These are phyloP conservation scores for Hirundo rustica DNA, from an alignment of 2,797 vertebrate species.

Conservation along the genomic window DNA sequence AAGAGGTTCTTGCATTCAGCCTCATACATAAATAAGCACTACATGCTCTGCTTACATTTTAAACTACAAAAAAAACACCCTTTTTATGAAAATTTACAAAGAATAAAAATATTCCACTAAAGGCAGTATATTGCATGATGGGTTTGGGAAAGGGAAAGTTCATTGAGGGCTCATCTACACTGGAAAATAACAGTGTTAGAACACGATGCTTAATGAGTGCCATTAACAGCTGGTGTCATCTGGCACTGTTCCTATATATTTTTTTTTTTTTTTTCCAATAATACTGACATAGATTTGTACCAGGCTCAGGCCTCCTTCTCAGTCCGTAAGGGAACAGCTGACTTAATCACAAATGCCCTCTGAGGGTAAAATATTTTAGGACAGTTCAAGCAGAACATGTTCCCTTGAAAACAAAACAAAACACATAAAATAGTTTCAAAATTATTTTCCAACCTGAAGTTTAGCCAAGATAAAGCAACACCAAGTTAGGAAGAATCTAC, in stretches of 20 bases:
- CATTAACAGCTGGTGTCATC: neutral
- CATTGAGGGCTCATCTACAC: neutral
- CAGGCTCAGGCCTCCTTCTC: neutral
- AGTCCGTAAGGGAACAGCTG: neutral
- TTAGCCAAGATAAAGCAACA: neutral
- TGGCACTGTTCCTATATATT: neutral
- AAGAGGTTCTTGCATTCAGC: neutral
- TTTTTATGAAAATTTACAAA: neutral
- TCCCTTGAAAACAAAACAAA: neutral
- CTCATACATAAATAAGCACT: neutral
- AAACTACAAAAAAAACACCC: neutral
- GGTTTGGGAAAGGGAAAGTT: neutral
- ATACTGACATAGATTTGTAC: neutral
- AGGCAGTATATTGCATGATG: neutral
- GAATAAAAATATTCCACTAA: neutral
- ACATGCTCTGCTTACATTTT: neutral
- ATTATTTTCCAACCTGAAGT: neutral
- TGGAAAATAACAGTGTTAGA: neutral
- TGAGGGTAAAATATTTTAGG: neutral
- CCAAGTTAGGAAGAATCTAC: neutral
- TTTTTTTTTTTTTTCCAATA: neutral
- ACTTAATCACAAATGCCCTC: neutral
- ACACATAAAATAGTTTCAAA: neutral
- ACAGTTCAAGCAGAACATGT: neutral
- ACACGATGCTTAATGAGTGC: neutral